Percentiles rank a stretch among this genome's conserved stretches.
These are phyloP conservation scores for Euzophera pinguis DNA, from an alignment of 2,888 invertebrate genomes.

Conservation along the genomic window DNA sequence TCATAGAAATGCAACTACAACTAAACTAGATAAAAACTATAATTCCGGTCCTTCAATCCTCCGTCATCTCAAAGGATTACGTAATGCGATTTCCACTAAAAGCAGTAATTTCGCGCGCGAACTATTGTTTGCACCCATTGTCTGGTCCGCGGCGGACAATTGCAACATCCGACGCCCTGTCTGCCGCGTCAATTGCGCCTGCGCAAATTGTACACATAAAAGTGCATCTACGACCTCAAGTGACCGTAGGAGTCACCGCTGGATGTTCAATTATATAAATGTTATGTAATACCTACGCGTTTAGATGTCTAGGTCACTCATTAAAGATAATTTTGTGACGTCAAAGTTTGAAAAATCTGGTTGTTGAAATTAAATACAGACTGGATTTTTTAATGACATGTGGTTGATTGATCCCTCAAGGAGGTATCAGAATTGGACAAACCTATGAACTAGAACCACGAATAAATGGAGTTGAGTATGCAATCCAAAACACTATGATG, in stretches of 20 bases:
- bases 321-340: neutral
- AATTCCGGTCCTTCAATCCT: too few relatives aligned
- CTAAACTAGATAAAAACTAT: too few relatives aligned
- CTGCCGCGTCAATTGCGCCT: slow-evolving; percentile 57
- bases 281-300: neutral
- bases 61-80: too few relatives aligned
- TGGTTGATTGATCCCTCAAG: too few relatives aligned
- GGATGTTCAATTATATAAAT: slow-evolving; percentile 23
- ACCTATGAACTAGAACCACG: too few relatives aligned
- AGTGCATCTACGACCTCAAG: slow-evolving; percentile 65
- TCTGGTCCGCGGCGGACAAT: slow-evolving; percentile 35
- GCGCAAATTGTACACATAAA: slow-evolving; percentile 43
- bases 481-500: too few relatives aligned
- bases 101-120: neutral
- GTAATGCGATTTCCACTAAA: neutral
- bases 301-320: too few relatives aligned
- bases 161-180: slow-evolving; percentile 71
- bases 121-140: slow-evolving; percentile 13
- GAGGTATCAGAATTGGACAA: too few relatives aligned
- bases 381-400: too few relatives aligned
- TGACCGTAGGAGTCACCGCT: slow-evolving; percentile 44
- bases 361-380: neutral
- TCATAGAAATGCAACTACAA: too few relatives aligned
- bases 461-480: too few relatives aligned
- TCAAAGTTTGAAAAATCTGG: neutral